phyloP scores from a whole-genome alignment of 2,113 vertebrate species.

The Sapajus apella region DNA sequence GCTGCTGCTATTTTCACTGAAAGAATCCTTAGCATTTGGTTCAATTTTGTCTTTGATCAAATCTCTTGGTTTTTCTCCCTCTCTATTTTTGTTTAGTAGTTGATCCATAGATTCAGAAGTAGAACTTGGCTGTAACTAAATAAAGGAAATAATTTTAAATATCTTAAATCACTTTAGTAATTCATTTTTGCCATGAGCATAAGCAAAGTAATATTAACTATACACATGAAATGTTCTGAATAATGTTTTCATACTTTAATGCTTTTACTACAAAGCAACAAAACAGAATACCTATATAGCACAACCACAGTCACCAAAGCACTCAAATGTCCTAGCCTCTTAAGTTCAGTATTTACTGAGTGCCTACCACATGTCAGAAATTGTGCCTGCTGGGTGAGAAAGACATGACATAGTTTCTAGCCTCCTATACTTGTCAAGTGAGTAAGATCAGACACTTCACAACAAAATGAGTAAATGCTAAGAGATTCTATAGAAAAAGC shows the following conservation, averaged over 20 bases:
- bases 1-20: conserved; percentile 85
- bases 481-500: background rate
- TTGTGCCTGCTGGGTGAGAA: background rate
- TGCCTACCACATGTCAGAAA: background rate
- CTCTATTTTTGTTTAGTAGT: conserved; percentile 92
- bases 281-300: background rate
- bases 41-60: conserved; percentile 91
- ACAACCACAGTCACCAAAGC: background rate
- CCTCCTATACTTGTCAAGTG: background rate
- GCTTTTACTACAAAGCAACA: conserved; percentile 11
- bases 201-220: conserved; percentile 29
- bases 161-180: conserved; percentile 28
- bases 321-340: background rate
- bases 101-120: conserved; percentile 93
- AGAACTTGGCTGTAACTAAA: conserved; percentile 96
- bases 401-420: background rate
- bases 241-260: background rate
- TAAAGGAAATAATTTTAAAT: conserved; percentile 64
- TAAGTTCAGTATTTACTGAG: background rate
- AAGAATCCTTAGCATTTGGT: conserved; percentile 84
- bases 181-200: background rate
- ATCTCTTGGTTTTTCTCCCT: conserved; percentile 95
- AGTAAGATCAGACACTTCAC: background rate
- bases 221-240: background rate
- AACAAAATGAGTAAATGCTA: background rate